Evolutionary conservation across 2,888 invertebrate species (phyloP).

Genomic region (Drosophila prolongata): DNA sequence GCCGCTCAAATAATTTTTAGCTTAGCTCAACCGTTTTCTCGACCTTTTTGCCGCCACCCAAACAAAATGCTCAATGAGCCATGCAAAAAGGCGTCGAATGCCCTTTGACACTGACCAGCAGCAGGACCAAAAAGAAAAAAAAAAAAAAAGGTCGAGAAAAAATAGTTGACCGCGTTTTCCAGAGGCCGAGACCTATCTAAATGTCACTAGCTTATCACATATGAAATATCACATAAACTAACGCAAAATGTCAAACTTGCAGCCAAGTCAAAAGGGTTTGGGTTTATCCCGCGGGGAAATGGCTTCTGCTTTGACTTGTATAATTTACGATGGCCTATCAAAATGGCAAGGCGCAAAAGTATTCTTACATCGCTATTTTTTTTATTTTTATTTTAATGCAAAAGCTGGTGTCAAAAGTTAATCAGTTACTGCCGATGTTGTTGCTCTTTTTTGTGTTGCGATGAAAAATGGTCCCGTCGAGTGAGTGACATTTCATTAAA

Average conservation of each 20-base stretch:
- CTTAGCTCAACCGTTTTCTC: constrained; percentile 44
- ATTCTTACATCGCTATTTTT: constrained; percentile 29
- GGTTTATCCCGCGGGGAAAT: not conserved
- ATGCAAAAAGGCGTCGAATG: constrained; percentile 38
- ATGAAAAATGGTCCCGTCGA: constrained; percentile 71
- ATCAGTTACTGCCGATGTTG: constrained; percentile 63
- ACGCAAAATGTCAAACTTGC: constrained; percentile 77
- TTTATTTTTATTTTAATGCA: constrained; percentile 54
- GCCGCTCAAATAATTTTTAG: constrained; percentile 43
- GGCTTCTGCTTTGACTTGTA: constrained; percentile 26
- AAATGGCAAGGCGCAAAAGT: constrained; percentile 66
- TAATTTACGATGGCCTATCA: constrained; percentile 75
- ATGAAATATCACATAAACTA: constrained; percentile 79
- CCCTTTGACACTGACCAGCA: constrained; percentile 43
- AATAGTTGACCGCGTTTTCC: constrained; percentile 6
- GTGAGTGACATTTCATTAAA: constrained; percentile 76
- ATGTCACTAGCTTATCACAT: constrained; percentile 72
- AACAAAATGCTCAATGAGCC: constrained; percentile 33
- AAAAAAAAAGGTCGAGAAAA: constrained; percentile 27
- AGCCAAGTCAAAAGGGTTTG: constrained; percentile 63
- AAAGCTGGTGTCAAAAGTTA: constrained; percentile 74
- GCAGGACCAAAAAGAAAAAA: constrained; percentile 19
- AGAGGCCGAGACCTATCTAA: constrained; percentile 40
- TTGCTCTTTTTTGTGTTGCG: constrained; percentile 22
- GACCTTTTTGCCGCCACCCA: constrained; percentile 17